Base-by-base conservation (phyloP, 2,888 invertebrate species). In the Mechanitis messenoides region DNA sequence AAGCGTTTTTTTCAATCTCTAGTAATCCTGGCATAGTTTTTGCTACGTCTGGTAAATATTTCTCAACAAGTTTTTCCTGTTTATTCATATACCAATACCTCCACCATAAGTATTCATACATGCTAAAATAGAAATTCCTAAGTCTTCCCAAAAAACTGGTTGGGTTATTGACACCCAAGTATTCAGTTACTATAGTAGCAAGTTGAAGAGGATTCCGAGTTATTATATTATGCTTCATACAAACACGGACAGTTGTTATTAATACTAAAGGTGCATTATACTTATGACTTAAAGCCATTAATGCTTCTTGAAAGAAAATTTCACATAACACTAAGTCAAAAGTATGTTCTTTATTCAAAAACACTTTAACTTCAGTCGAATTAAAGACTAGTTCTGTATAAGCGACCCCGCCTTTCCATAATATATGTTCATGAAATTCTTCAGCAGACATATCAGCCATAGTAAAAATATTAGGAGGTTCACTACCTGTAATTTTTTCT, bases 131-230 rank as follows among this genome's bases (percentile, higher is more conserved):
- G 0, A 90, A 77, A 70, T 93, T 93, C 33, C 81, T 72, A 0
- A 92, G 47, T 63, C 93, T 74, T 28, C 75, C 85, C 68, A 76
- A 73, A 66, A 93, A 92, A 45, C 79, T 90, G 79, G 91, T 91
- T 45, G 91, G 91, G 6, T 90, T 83, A 35, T 80, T 71, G 12
- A 86, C 57, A 9, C 75, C 72, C 28, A 85, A 67, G 63, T 85
- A 84, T 62, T 87, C 87, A 0, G 79, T 71, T n/a, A 79, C 33
- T 3, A 83, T 75, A 2, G 84, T 85, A 3, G 85, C 77, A 20
- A 85, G 53, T 68, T 87, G 87, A 12, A 86, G 69, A 1, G 88
- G 87, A 66, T 89, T 87, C 55, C 84, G 77, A 1, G 72, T 71
- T 5, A 77, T 70, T 46, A 86, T 75, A 61, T 87, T 87, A 55